Percentiles rank a stretch among this genome's conserved stretches.
These are phyloP conservation scores for Fistularia tabacaria DNA, from an alignment of 2,797 vertebrate species.

Conservation along the genomic window DNA sequence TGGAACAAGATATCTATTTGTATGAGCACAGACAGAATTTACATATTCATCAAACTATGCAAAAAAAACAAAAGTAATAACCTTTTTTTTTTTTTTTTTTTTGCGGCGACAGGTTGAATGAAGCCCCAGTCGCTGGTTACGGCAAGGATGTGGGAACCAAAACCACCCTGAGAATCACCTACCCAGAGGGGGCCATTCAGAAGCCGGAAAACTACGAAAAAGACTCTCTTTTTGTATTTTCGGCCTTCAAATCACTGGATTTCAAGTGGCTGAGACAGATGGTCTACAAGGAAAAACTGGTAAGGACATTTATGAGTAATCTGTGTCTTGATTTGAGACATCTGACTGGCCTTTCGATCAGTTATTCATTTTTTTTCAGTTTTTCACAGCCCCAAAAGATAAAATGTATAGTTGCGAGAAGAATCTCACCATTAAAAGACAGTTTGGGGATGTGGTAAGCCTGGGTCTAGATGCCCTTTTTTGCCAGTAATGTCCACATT, in stretches of 20 bases:
- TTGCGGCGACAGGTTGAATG: slow-evolving; percentile 82
- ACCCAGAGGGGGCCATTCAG: slow-evolving; percentile 96
- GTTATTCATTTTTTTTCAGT: background rate
- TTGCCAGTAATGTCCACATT: too few species aligned
- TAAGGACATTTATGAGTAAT: slow-evolving; percentile 60
- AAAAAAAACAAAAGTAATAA: background rate
- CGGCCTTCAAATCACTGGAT: slow-evolving; percentile 95
- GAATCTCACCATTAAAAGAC: too few species aligned
- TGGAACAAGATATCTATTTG: too few species aligned
- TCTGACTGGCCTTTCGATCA: too few species aligned
- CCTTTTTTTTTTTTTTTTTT: background rate
- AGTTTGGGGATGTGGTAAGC: too few species aligned
- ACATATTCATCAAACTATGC: too few species aligned
- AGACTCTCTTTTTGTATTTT: slow-evolving; percentile 92
- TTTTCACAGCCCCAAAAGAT: too few species aligned
- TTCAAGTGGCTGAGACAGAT: slow-evolving; percentile 97
- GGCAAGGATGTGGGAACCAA: slow-evolving; percentile 92
- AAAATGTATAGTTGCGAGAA: too few species aligned
- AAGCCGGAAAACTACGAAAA: slow-evolving; percentile 88
- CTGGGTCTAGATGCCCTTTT: too few species aligned
- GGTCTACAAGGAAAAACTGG: slow-evolving; percentile 93
- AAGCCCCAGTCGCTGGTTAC: slow-evolving; percentile 87
- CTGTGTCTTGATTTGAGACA: too few species aligned
- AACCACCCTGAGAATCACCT: slow-evolving; percentile 95
- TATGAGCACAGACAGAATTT: too few species aligned